Evolutionary conservation across 2,113 vertebrate species (phyloP), one percentile per base, ranked within the genome.

Genomic region (Erpornis zantholeuca): DNA sequence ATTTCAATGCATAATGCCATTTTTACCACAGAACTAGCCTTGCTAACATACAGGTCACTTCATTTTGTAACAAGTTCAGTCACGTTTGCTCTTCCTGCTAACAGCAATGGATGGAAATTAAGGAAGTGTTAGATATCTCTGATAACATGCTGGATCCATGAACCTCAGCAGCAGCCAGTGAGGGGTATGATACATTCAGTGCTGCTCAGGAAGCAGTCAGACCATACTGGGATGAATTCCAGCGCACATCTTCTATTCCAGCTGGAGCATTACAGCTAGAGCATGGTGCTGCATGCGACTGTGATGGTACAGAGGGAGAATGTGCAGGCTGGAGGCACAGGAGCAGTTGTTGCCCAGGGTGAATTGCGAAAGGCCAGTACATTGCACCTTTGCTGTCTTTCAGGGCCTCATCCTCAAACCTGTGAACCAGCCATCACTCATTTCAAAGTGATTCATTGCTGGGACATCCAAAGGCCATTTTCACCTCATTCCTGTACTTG

Each of bases 271-370:
- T 60, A 25, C 40, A 44, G 24, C 27, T 12, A 5, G 7, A 70
- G 47, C 1, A 0, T 5, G 16, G 29, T 24, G n/a, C 28, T 59
- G 59, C 18, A 1, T 2, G 17, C 0, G 1, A 2, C 59, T 84
- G 56, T 36, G 38, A 2, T 12, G 59, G 23, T 10, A 2, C 13
- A 35, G 64, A 54, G 38, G 42, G 45, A 44, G 9, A 21, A 38
- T 4, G 24, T 53, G 53, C 15, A 54, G 29, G 35, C 49, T 33
- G 70, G 28, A 53, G 24, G 49, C 25, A 42, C 29, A 53, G 38
- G 45, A 70, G 35, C 72, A 8, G 7, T 3, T 53, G 24, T 3
- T 69, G 47, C 24, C 27, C 13, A 1, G 20, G 12, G 23, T 12
- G 47, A 63, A 52, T 59, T 86, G 23, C 52, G 42, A 22, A 79